phyloP scores from a whole-genome alignment of 2,113 vertebrate species.

The Dasypus novemcinctus region DNA sequence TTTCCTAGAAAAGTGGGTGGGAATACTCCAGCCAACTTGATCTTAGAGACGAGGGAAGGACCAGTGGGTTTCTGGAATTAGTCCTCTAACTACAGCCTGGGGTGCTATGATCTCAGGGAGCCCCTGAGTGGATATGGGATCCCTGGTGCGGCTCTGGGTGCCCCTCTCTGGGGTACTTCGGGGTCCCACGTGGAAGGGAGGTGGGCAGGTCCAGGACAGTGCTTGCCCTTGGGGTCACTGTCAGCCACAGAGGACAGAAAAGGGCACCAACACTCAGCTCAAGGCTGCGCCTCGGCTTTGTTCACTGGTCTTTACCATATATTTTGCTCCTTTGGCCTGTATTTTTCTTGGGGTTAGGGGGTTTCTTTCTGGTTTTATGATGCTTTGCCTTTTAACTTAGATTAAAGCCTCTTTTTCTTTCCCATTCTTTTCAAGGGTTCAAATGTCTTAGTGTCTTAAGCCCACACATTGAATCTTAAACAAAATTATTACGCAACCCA shows the following conservation, averaged over 20 bases:
- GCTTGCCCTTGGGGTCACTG: background rate
- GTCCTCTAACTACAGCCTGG: background rate
- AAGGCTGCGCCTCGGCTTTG: background rate
- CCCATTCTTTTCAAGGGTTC: background rate
- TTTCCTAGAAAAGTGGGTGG: background rate
- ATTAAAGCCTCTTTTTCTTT: background rate
- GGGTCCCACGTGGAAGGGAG: background rate
- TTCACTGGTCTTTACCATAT: background rate
- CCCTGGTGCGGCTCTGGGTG: background rate
- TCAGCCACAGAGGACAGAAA: slow-evolving; percentile 1
- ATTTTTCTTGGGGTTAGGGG: background rate
- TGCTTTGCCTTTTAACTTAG: slow-evolving; percentile 30
- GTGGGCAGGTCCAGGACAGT: background rate
- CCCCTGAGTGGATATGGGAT: background rate
- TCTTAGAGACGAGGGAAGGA: background rate
- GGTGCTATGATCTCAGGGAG: background rate
- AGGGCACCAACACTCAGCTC: slow-evolving; percentile 12
- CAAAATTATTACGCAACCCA: background rate
- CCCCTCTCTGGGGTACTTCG: background rate
- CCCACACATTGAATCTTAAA: background rate
- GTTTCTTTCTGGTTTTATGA: slow-evolving; percentile 4
- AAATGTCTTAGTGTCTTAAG: background rate
- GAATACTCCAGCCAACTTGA: background rate
- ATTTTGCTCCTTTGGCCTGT: background rate
- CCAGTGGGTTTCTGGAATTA: background rate